A percentile compares a stretch with the other conserved stretches of the same genome.
Evolutionary conservation across 2,797 vertebrate genomes (phyloP).

Genomic region (Pseudochaenichthys georgianus): DNA sequence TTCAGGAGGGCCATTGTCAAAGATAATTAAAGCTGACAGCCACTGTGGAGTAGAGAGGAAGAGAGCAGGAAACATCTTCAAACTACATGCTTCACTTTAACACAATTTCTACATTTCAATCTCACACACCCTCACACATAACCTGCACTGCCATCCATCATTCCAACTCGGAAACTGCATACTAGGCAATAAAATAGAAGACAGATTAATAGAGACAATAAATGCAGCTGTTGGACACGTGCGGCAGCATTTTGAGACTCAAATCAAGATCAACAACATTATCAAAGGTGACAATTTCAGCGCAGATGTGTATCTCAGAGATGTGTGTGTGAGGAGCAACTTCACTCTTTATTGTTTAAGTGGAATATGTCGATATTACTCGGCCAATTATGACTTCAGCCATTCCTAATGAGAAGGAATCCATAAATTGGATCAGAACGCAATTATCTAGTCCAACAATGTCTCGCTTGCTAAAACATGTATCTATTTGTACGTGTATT

Average conservation of each 20-base stretch:
- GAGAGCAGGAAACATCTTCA: conserved; percentile 71
- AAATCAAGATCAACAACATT: conserved; percentile 46
- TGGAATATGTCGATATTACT: conserved; percentile 9
- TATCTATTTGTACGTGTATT: background rate
- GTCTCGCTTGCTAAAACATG: background rate
- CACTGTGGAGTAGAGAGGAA: conserved; percentile 71
- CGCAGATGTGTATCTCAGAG: conserved; percentile 28
- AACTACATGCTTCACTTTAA: conserved; percentile 74
- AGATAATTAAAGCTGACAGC: conserved; percentile 83
- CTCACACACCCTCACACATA: conserved; percentile 9
- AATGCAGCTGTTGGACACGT: conserved; percentile 42
- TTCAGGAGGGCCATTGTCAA: conserved; percentile 77
- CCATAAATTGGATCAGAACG: background rate
- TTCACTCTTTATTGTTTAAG: conserved; percentile 4
- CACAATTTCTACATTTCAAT: conserved; percentile 51
- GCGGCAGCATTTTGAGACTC: conserved; percentile 21
- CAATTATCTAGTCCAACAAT: background rate
- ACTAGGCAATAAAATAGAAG: conserved; percentile 68
- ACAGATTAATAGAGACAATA: conserved; percentile 68
- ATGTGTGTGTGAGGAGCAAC: conserved; percentile 2
- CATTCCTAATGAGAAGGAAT: background rate
- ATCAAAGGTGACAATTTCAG: conserved; percentile 52
- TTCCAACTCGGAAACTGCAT: conserved; percentile 55
- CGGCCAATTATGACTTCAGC: conserved; percentile 7
- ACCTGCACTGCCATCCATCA: conserved; percentile 69